Percentiles rank a stretch among this genome's conserved stretches.
These are phyloP conservation scores for Monopis laevigella DNA, from an alignment of 2,888 invertebrate species.

Conservation along the genomic window DNA sequence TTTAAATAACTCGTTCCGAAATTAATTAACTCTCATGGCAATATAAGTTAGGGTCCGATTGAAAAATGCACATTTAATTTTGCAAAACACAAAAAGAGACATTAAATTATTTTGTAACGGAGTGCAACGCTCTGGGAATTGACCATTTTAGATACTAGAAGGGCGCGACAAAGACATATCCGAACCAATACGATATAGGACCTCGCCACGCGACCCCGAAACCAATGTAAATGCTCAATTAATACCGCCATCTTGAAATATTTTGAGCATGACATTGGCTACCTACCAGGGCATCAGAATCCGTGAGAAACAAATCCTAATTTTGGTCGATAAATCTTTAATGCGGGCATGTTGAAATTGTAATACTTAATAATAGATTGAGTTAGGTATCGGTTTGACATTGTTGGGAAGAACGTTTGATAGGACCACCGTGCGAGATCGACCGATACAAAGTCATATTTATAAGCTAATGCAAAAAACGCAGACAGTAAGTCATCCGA, in stretches of 20 bases:
- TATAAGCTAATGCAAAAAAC: constrained; percentile 39
- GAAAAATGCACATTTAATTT: constrained; percentile 47
- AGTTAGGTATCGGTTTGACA: not conserved
- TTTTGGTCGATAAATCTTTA: not conserved
- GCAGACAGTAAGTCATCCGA: constrained; percentile 53
- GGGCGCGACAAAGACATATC: not conserved
- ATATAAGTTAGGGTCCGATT: constrained; percentile 39
- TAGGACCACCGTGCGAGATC: constrained; percentile 41
- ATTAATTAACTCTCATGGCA: constrained; percentile 57
- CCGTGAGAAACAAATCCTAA: not conserved
- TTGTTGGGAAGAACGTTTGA: not conserved
- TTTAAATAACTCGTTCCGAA: constrained; percentile 39
- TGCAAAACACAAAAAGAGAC: constrained; percentile 39
- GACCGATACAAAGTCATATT: constrained; percentile 56
- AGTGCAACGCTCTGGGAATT: constrained; percentile 40
- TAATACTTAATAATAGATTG: not conserved
- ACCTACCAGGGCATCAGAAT: no score
- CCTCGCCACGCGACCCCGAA: not conserved
- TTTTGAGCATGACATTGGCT: not conserved
- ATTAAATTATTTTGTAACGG: constrained; percentile 53
- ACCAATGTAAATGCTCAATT: not conserved
- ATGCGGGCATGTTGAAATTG: not conserved
- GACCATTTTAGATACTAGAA: not conserved
- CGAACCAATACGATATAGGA: not conserved
- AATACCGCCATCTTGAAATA: not conserved